Evolutionary conservation across 92 coral and sea anemone species (phyloP), one percentile per base, ranked within the genome.

Genomic region (Paramuricea clavata): DNA sequence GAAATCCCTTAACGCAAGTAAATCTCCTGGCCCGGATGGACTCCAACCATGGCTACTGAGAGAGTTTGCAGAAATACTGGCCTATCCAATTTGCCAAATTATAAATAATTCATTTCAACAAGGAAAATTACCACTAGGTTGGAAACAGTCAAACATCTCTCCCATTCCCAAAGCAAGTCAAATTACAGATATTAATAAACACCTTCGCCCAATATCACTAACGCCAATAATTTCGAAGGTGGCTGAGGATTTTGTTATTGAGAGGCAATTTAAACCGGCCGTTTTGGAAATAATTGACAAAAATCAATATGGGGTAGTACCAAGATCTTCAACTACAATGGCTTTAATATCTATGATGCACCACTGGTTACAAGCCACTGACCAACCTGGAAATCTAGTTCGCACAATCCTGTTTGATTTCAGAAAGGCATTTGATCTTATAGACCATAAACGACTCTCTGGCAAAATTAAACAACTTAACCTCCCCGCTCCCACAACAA

Each of bases 211-310:
- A n/a, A n/a, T n/a, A n/a, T n/a, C n/a, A n/a, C n/a, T n/a, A n/a
- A n/a, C n/a, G n/a, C n/a, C n/a, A n/a, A n/a, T n/a, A n/a, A n/a
- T n/a, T n/a, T n/a, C n/a, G n/a, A n/a, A n/a, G n/a, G n/a, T n/a
- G n/a, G n/a, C n/a, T n/a, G n/a, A n/a, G n/a, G n/a, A n/a, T 44
- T 67, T 81, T 64, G 78, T 83, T 11, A 61, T 83, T 19, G 65
- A 83, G 23, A 65, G 41, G 12, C 19, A 47, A 25, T 31, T 71
- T 8, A 83, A 10, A 39, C 44, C 44, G 30, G 61, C 83, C 69
- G 5, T 15, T 84, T 60, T 23, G 30, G 39, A n/a, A 42, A 36
- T 83, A n/a, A 69, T 70, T 70, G 87, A 83, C 44, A 3, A 16
- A 34, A 49, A 72, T 31, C 83, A 83, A 28, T 70, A 0, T 34